Base-by-base conservation (phyloP, 1,140 invertebrate genomes). In the Spodoptera frugiperda region DNA sequence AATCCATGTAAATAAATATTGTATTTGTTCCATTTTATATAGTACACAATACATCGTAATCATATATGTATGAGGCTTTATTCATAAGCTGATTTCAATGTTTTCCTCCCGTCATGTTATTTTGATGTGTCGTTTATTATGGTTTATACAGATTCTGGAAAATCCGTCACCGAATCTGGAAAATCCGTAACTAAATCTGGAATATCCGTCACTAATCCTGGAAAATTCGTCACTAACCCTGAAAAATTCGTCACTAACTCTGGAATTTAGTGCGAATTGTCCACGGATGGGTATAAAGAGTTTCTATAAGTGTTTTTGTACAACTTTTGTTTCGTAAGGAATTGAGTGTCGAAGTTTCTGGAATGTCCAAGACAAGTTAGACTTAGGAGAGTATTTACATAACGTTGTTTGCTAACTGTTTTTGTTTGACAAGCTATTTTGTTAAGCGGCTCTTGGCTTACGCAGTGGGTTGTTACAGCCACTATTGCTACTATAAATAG, bases 11-110 rank as follows among this genome's bases (percentile, higher is more conserved):
- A 15, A 61, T 61, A 39, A 9, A n/a, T 39, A n/a, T 61, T 19
- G 12, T 61, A n/a, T 61, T 15, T 61, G n/a, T 10, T n/a, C 9
- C 15, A n/a, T 9, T 9, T 61, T 61, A 39, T 39, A 15, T 39
- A 15, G 17, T 39, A 4, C 57, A 33, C 15, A 10, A 30, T 61
- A 14, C 48, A 51, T n/a, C 14, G 48, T 17, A 68, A 68, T 68
- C 12, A 53, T 68, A 53, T 68, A 68, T 68, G 65, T 68, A 51
- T 68, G 65, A 51, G 48, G 25, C 49, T 51, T 68, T 68, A 14
- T 30, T 68, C 51, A 30, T 30, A 68, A 51, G 48, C 65, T 53
- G 65, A 68, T 53, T 68, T 14, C 9, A 51, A 53, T n/a, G 25
- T 61, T 61, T 61, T 61, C 15, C 14, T 33, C 25, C 3, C 15